Percentiles rank a stretch among this genome's conserved stretches.
These are phyloP conservation scores for Menura novaehollandiae DNA, from an alignment of 2,113 vertebrate species.

Conservation along the genomic window DNA sequence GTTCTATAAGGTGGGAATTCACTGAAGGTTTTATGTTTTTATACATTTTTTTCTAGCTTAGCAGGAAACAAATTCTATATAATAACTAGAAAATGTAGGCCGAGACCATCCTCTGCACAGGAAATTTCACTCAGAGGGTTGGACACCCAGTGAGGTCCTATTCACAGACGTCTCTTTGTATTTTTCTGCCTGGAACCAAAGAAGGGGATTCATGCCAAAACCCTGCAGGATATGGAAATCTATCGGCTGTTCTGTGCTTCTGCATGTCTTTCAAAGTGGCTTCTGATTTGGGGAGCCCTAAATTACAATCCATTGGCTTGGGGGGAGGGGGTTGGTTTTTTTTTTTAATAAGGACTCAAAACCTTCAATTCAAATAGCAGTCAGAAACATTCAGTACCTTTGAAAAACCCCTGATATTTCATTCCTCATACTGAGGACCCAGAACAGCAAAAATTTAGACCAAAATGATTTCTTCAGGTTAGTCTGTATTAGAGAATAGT, in stretches of 20 bases:
- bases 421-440: not conserved
- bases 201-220: conserved; percentile 63
- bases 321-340: not conserved
- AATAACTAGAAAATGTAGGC: conserved; percentile 63
- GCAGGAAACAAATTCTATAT: conserved; percentile 63
- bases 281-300: conserved; percentile 63
- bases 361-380: conserved; percentile 27
- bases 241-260: conserved; percentile 45
- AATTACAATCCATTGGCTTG: conserved; percentile 44
- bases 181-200: conserved; percentile 65
- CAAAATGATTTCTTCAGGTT: conserved; percentile 19
- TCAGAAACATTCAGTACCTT: not conserved
- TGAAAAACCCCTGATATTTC: conserved; percentile 27
- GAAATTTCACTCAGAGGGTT: conserved; percentile 58
- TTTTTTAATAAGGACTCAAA: conserved; percentile 24
- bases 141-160: conserved; percentile 59
- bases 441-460: conserved; percentile 34
- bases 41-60: conserved; percentile 10
- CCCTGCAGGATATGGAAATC: conserved; percentile 64
- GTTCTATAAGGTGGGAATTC: conserved; percentile 30
- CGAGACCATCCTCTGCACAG: conserved; percentile 55
- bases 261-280: conserved; percentile 52
- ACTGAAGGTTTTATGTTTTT: conserved; percentile 43
- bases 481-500: conserved; percentile 1
- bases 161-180: conserved; percentile 57